These are phyloP conservation scores for Heteromurus nitidus DNA, from an alignment of 2,888 invertebrate species.

Conservation along the genomic window DNA sequence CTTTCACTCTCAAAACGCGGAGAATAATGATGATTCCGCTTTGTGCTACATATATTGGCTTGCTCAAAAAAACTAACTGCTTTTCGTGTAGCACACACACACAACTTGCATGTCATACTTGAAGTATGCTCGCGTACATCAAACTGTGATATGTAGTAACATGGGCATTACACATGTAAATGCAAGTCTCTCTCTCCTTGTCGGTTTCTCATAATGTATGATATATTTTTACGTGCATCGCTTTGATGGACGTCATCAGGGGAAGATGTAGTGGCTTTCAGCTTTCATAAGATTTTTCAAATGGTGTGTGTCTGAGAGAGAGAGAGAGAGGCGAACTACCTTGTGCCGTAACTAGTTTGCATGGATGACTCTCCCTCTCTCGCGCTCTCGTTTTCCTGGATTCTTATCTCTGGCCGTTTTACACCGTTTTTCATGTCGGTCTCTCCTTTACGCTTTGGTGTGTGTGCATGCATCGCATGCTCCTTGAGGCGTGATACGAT, in stretches of 20 bases:
- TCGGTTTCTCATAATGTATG: conserved; percentile 4
- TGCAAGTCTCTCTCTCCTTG: background rate
- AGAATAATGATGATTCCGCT: too few relatives aligned
- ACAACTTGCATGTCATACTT: too few relatives aligned
- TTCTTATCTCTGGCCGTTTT: background rate
- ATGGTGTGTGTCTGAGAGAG: too few relatives aligned
- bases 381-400: background rate
- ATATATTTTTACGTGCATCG: conserved; percentile 15
- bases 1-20: too few relatives aligned
- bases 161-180: background rate
- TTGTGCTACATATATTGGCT: too few relatives aligned
- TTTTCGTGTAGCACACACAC: too few relatives aligned
- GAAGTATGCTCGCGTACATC: too few relatives aligned
- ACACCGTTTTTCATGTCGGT: conserved; percentile 13
- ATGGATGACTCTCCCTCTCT: too few relatives aligned
- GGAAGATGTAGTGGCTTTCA: conserved; percentile 14
- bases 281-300: too few relatives aligned
- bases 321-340: background rate
- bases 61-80: too few relatives aligned
- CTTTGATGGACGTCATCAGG: conserved; percentile 31
- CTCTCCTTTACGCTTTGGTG: background rate
- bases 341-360: too few relatives aligned
- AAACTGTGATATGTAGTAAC: too few relatives aligned
- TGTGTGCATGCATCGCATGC: background rate
- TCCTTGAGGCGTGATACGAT: conserved; percentile 27